A percentile compares a stretch with the other conserved stretches of the same genome.
These are phyloP conservation scores for Diploscapter pachys DNA, from an alignment of 1,140 invertebrate species.

Conservation along the genomic window DNA sequence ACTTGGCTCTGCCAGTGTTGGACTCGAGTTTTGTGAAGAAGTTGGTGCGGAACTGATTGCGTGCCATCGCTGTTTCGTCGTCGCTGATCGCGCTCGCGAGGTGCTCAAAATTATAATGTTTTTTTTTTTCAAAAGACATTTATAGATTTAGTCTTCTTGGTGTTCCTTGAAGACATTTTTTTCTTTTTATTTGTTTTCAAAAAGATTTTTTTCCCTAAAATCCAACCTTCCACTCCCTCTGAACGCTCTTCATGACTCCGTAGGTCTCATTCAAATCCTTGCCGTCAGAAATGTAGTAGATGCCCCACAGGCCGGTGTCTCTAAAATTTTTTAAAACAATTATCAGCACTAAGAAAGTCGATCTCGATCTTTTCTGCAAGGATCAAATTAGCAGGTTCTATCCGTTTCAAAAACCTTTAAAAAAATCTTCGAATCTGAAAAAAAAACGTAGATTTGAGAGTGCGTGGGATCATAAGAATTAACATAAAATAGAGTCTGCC, in stretches of 20 bases:
- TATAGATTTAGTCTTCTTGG: too few species aligned
- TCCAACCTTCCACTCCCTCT: constrained; percentile 38
- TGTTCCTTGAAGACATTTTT: too few species aligned
- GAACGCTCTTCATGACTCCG: constrained; percentile 33
- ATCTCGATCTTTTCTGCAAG: background rate
- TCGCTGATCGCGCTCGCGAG: constrained; percentile 85
- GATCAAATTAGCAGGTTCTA: background rate
- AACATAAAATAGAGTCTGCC: too few species aligned
- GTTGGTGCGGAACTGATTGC: constrained; percentile 91
- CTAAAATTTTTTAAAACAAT: background rate
- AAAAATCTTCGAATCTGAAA: too few species aligned
- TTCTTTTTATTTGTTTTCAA: background rate
- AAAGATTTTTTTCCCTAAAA: background rate
- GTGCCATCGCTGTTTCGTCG: constrained; percentile 84
- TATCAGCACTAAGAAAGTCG: too few species aligned
- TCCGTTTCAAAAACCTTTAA: too few species aligned
- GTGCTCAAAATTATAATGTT: constrained; percentile 49
- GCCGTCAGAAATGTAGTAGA: constrained; percentile 83
- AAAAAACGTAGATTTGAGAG: too few species aligned
- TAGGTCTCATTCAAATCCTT: constrained; percentile 32
- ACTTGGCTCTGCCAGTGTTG: constrained; percentile 94
- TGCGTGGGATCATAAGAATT: too few species aligned
- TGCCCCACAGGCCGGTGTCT: constrained; percentile 94
- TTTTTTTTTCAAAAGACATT: too few species aligned
- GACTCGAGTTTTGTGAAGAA: constrained; percentile 93